Evolutionary conservation across 2,797 vertebrate species (phyloP), one percentile per base, ranked within the genome.

Genomic region (Podarcis siculus): DNA sequence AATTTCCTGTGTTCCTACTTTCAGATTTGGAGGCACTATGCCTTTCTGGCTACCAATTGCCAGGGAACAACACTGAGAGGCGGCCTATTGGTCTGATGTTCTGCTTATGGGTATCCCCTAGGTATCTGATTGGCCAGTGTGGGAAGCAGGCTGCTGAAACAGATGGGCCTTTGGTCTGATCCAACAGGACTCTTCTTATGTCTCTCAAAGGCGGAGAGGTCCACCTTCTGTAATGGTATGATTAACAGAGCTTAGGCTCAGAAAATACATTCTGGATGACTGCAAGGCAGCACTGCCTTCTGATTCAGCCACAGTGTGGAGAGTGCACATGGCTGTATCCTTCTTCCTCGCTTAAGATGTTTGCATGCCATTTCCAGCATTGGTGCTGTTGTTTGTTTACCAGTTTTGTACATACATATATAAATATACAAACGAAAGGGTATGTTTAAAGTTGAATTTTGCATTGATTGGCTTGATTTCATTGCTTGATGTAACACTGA

Each of bases 321-420:
- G 64, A 77, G 2, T 82, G 30, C 42, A 27, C 21, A 69, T 45
- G 9, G n/a, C 15, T 88, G 72, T 13, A 55, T 49, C 25, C 76
- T n/a, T 66, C 45, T 69, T 61, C 23, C 75, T 49, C 2, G 1
- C 39, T 64, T 72, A 73, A 79, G 69, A 89, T 45, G 78, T 42
- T 79, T 83, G 17, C 39, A 64, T 45, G 25, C 32, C 37, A 45
- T 82, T 81, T 76, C 30, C 45, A 83, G 35, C 35, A 35, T 30
- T 23, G 5, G n/a, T 42, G n/a, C 73, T 83, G 45, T 66, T 89
- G 85, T 89, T 86, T 86, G 39, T 89, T 89, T 89, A 83, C 19
- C 21, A 69, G 30, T 72, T 86, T 49, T 21, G 25, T 30, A 55
- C 49, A 27, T 69, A 71, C 21, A 19, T 61, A 61, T 13, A 72